A percentile compares a stretch with the other conserved stretches of the same genome.
Conservation (phyloP, 2,113 vertebrate species). For the Tachysurus fulvidraco region DNA sequence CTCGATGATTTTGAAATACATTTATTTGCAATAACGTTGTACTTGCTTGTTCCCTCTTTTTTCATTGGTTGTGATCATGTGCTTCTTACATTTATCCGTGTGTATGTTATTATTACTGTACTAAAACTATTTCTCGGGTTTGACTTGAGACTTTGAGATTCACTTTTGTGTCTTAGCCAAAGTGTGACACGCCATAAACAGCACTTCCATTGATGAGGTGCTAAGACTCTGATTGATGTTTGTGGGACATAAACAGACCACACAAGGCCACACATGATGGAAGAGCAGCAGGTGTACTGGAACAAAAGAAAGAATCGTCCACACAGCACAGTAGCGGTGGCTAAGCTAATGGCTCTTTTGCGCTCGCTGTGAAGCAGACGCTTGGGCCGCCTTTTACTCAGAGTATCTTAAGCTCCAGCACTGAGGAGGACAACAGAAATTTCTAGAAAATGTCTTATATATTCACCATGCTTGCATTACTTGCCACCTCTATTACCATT, state of each 20-base stretch:
- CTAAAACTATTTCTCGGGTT: background rate
- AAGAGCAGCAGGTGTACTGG: constrained; percentile 46
- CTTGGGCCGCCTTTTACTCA: background rate
- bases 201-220: constrained; percentile 63
- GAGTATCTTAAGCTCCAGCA: background rate
- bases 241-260: constrained; percentile 57
- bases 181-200: constrained; percentile 66
- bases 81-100: background rate
- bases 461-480: background rate
- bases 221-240: constrained; percentile 64
- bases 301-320: constrained; percentile 39
- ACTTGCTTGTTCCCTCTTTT: background rate
- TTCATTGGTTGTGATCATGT: background rate
- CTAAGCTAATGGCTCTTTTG: background rate
- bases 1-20: background rate
- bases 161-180: constrained; percentile 55
- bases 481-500: background rate
- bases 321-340: background rate
- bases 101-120: background rate
- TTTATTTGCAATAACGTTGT: too few relatives aligned
- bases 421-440: background rate
- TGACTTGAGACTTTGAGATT: background rate
- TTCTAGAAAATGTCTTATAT: background rate
- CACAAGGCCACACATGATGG: constrained; percentile 42
- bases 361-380: background rate